Evolutionary conservation across 2,113 vertebrate species (phyloP).

Genomic region (Nasalis larvatus): DNA sequence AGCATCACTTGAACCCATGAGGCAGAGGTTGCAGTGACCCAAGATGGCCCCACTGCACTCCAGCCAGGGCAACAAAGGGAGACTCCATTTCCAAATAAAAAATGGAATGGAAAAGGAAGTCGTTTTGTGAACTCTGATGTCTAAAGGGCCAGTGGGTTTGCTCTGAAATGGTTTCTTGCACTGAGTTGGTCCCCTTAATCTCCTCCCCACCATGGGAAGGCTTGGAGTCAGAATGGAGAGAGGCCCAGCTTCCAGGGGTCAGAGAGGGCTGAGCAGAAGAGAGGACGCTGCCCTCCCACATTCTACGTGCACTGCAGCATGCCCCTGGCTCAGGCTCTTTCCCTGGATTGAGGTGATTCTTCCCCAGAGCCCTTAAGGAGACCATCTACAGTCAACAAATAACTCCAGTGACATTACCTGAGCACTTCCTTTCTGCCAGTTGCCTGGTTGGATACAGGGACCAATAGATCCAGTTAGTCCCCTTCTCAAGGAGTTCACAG

Average conservation of each 20-base stretch:
- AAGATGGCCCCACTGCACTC: too few relatives aligned
- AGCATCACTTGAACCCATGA: too few relatives aligned
- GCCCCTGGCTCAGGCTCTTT: neutral
- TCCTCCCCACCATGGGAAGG: neutral
- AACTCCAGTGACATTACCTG: neutral
- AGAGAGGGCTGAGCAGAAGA: neutral
- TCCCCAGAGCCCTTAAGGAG: neutral
- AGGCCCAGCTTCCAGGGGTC: neutral
- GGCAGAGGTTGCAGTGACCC: too few relatives aligned
- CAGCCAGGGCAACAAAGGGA: too few relatives aligned
- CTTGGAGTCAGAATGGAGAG: neutral
- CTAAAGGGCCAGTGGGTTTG: neutral
- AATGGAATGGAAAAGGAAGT: neutral
- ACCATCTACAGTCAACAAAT: neutral
- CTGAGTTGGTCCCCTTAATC: neutral
- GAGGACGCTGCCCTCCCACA: neutral
- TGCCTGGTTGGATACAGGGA: neutral
- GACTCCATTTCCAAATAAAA: too few relatives aligned
- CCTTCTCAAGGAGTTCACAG: conserved; percentile 64
- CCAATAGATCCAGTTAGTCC: conserved; percentile 5
- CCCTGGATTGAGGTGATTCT: conserved; percentile 19
- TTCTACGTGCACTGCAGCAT: neutral
- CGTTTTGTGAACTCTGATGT: neutral
- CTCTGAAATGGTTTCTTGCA: neutral
- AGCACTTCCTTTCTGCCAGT: neutral